A percentile compares a stretch with the other conserved stretches of the same genome.
Evolutionary conservation across 2,113 vertebrate genomes (phyloP).

Genomic region (Turnix velox): DNA sequence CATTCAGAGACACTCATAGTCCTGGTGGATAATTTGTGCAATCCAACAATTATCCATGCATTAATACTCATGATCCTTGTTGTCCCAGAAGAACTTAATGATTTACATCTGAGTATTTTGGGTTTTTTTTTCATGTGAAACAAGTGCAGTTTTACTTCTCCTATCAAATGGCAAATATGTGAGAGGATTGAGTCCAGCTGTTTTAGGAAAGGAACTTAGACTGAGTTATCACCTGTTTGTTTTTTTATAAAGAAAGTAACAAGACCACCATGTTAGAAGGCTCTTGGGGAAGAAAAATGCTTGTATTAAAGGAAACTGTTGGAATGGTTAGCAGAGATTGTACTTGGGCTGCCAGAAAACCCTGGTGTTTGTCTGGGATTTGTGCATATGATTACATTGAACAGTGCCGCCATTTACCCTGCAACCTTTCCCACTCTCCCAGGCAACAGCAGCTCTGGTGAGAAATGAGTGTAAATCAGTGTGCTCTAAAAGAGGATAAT

Average conservation of each 20-base stretch:
- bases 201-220: background rate
- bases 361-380: background rate
- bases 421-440: background rate
- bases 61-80: background rate
- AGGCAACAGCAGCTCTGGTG: background rate
- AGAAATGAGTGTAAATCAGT: background rate
- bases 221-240: background rate
- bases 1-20: background rate
- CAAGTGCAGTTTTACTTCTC: background rate
- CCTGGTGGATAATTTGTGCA: background rate
- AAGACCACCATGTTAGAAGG: background rate
- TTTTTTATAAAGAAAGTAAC: background rate
- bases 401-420: background rate
- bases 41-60: background rate
- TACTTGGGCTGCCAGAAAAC: background rate
- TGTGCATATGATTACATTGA: background rate
- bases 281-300: background rate
- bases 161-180: background rate
- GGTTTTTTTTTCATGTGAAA: background rate
- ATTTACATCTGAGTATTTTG: background rate
- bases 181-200: background rate
- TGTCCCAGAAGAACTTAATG: background rate
- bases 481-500: background rate
- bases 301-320: background rate
- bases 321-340: background rate